A percentile compares a stretch with the other conserved stretches of the same genome.
Evolutionary conservation across 2,888 invertebrate genomes (phyloP).

Genomic region (Chamaedrilus cognettii): DNA sequence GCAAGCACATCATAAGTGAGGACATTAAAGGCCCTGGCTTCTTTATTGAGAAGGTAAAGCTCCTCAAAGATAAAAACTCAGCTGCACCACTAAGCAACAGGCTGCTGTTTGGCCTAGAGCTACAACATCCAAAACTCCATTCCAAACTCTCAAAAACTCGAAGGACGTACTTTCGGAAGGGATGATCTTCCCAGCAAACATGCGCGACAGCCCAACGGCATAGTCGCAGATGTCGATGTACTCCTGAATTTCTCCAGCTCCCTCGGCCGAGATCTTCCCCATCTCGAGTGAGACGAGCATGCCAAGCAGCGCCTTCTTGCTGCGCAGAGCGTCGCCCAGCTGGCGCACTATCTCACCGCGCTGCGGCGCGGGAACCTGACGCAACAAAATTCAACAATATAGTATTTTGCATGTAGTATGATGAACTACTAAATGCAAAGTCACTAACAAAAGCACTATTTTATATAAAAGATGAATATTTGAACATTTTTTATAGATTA

Average conservation of each 20-base stretch:
- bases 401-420: no score
- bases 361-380: conserved; percentile 80
- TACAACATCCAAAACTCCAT: no score
- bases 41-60: no score
- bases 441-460: background rate
- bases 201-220: conserved; percentile 90
- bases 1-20: background rate
- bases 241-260: conserved; percentile 72
- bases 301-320: conserved; percentile 84
- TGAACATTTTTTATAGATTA: background rate
- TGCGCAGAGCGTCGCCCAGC: conserved; percentile 91
- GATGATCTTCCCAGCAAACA: conserved; percentile 67
- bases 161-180: conserved; percentile 86
- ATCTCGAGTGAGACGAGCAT: conserved; percentile 92
- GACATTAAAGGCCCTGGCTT: no score
- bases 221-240: conserved; percentile 87
- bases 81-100: no score
- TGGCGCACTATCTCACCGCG: conserved; percentile 96
- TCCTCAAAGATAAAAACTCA: no score
- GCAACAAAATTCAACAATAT: no score
- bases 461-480: conserved; percentile 3
- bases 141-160: no score
- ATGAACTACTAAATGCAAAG: background rate
- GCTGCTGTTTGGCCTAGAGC: no score
- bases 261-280: conserved; percentile 98